phyloP scores from a whole-genome alignment of 2,888 invertebrate species.

The Macrosiphum euphorbiae region DNA sequence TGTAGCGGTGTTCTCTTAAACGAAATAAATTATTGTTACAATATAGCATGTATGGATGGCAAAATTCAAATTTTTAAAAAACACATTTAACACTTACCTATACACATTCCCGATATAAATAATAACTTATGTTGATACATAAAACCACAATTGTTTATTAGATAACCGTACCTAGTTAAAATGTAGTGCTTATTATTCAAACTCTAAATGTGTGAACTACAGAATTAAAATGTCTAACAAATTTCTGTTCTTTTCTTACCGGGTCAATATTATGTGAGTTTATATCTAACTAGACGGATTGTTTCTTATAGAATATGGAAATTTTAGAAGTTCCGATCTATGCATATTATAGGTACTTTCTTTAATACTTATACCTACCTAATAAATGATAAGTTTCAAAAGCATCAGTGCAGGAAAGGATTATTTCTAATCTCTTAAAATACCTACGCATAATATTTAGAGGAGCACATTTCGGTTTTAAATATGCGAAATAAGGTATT shows the following conservation, averaged over 20 bases:
- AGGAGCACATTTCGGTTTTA: neutral
- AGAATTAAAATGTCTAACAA: neutral
- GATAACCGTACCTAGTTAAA: too few species aligned
- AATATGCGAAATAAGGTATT: neutral
- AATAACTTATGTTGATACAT: too few species aligned
- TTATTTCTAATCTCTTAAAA: neutral
- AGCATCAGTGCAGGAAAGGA: neutral
- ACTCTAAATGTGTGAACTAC: neutral
- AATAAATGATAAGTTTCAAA: neutral
- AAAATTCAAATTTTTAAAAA: too few species aligned
- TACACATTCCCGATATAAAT: too few species aligned
- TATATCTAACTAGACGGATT: neutral
- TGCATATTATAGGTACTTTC: neutral
- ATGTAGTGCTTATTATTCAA: too few species aligned
- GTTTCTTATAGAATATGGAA: neutral
- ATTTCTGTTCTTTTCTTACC: neutral
- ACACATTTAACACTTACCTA: too few species aligned
- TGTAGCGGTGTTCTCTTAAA: too few species aligned
- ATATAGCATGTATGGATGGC: too few species aligned
- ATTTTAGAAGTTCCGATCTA: neutral
- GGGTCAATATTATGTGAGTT: neutral
- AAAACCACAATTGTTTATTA: too few species aligned
- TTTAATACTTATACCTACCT: neutral
- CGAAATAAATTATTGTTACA: too few species aligned
- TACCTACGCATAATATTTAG: neutral